Evolutionary conservation across 2,888 invertebrate genomes (phyloP).

Genomic region (Plagiodera versicolora): DNA sequence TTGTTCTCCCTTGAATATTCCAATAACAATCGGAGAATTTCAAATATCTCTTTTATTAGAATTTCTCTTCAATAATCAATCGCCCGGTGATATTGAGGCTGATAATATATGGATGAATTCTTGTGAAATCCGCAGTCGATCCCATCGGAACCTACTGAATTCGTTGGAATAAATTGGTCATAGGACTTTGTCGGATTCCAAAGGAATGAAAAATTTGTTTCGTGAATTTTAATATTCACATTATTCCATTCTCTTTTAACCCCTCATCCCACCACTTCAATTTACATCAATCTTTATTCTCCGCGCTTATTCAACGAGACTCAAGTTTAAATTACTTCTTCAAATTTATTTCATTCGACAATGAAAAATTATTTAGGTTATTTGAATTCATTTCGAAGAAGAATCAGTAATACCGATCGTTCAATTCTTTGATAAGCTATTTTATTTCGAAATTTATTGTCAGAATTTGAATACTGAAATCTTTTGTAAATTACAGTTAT

Average conservation of each 20-base stretch:
- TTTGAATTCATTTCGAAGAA: slow-evolving; percentile 25
- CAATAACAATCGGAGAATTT: neutral
- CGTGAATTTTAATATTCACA: slow-evolving; percentile 41
- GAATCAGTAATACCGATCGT: slow-evolving; percentile 15
- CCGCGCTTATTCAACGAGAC: slow-evolving; percentile 31
- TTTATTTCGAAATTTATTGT: too few species aligned
- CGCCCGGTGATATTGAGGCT: neutral
- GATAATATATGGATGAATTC: neutral
- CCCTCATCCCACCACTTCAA: slow-evolving; percentile 33
- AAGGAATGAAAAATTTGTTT: slow-evolving; percentile 40
- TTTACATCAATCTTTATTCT: slow-evolving; percentile 35
- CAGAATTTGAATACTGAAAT: too few species aligned
- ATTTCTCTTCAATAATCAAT: too few species aligned
- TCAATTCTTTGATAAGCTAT: neutral
- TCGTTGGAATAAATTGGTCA: slow-evolving; percentile 27
- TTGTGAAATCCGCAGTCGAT: neutral
- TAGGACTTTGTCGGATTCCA: slow-evolving; percentile 37
- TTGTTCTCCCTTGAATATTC: too few species aligned
- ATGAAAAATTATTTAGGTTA: slow-evolving; percentile 29
- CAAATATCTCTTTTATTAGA: too few species aligned
- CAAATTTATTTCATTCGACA: slow-evolving; percentile 33
- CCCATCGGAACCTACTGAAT: neutral
- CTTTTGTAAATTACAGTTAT: too few species aligned
- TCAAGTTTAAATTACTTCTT: slow-evolving; percentile 34
- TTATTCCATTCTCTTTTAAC: slow-evolving; percentile 37